Evolutionary conservation across 2,113 vertebrate genomes (phyloP).

Genomic region (Microtus oregoni): DNA sequence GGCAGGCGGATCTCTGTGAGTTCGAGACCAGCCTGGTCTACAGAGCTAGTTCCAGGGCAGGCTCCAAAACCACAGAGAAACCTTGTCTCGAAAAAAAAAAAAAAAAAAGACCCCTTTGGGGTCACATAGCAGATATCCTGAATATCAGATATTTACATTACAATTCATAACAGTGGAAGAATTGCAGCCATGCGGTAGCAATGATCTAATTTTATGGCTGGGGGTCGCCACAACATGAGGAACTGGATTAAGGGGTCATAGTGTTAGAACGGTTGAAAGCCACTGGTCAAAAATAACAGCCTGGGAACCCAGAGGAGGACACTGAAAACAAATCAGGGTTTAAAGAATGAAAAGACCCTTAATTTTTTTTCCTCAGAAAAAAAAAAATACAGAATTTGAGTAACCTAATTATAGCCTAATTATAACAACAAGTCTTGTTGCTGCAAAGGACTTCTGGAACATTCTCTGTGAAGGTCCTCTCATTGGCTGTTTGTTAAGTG

Average conservation of each 20-base stretch:
- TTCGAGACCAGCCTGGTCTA: no score
- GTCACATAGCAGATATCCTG: background rate
- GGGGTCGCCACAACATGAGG: background rate
- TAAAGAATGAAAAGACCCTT: background rate
- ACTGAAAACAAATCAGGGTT: background rate
- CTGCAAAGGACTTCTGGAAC: constrained; percentile 50
- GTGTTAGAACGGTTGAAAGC: background rate
- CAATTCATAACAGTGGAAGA: background rate
- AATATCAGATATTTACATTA: background rate
- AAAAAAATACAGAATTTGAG: background rate
- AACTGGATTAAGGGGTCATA: background rate
- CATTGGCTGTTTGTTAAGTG: background rate
- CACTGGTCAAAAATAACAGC: background rate
- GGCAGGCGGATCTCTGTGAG: no score
- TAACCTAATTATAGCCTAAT: constrained; percentile 49
- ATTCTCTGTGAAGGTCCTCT: background rate
- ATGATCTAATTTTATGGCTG: no score
- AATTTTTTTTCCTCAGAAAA: background rate
- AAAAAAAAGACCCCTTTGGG: background rate
- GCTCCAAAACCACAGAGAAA: no score
- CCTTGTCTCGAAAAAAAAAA: no score
- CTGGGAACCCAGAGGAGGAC: background rate
- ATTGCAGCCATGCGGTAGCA: background rate
- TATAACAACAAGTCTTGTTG: constrained; percentile 23
- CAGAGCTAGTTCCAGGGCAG: no score